A percentile compares a stretch with the other conserved stretches of the same genome.
phyloP scores from a whole-genome alignment of 2,113 vertebrate species.

The Clupea harengus region DNA sequence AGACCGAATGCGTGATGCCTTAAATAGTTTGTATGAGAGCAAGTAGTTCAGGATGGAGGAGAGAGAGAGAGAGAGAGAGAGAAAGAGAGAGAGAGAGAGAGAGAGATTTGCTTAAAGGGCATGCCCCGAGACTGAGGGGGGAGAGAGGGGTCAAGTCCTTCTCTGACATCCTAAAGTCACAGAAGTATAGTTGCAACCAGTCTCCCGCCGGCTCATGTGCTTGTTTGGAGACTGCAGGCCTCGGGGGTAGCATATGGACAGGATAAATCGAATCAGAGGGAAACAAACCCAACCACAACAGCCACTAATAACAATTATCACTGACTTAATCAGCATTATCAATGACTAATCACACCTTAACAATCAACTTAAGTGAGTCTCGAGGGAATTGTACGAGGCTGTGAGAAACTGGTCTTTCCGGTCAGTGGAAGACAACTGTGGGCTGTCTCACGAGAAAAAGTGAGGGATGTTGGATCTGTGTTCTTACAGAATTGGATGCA shows the following conservation, averaged over 20 bases:
- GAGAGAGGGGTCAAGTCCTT: background rate
- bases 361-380: background rate
- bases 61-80: constrained; percentile 13
- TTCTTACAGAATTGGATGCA: background rate
- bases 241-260: background rate
- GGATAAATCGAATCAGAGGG: background rate
- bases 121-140: background rate
- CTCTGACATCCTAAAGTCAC: background rate
- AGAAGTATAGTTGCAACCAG: background rate
- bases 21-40: constrained; percentile 35
- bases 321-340: background rate
- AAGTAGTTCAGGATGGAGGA: background rate
- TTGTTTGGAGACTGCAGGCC: background rate
- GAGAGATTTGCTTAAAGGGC: background rate
- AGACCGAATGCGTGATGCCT: constrained; percentile 33
- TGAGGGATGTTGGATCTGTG: background rate
- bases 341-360: constrained; percentile 7
- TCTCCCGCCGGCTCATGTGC: background rate
- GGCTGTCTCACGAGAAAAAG: background rate
- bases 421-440: background rate
- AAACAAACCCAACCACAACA: background rate
- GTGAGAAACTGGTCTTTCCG: background rate
- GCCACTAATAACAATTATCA: constrained; percentile 2
- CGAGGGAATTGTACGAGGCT: background rate
- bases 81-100: background rate